Evolutionary conservation across 2,797 vertebrate genomes (phyloP), one percentile per base, ranked within the genome.

Genomic region (Darevskia nairensis): DNA sequence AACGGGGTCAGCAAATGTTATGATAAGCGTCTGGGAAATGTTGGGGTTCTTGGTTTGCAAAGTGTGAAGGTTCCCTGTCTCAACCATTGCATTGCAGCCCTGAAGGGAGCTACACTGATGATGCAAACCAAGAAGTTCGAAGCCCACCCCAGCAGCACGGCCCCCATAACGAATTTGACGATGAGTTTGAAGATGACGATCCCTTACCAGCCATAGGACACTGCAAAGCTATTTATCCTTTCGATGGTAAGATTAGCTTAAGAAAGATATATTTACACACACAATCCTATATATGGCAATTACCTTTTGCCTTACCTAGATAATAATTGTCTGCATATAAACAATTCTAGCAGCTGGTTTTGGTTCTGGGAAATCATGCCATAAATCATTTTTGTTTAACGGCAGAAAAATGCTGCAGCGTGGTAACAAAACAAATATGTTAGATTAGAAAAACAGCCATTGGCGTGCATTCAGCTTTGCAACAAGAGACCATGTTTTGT

Each of bases 181-280:
- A 99, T 29, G 99, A 99, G 89, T 99, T 99, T 89, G 99, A 99
- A 76, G 99, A 99, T 10, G 99, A 99, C 1, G 99, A 99, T 90
- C 99, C 98, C 0, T 97, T 99, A 88, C 99, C 99, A 0, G 98
- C 98, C 92, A 98, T 99, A 80, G 99, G 99, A 89, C 99, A 99
- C 89, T 99, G 99, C 98, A 99, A 99, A 96, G 98, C 99, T 27
- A 97, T 99, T 88, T 99, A 99, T 94, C 98, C 98, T 0, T 99
- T 99, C 88, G 98, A 99, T 89, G 99, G 99, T 99, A 97, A 92
- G 96, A 66, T 90, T 91, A 89, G 94, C 50, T 68, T 3, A 66
- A 41, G 46, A 1, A 8, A 13, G 55, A 15, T 32, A 15, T 64
- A n/a, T n/a, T 55, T 64, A 13, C 23, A 7, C 25, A 15, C 2